Evolutionary conservation across 2,888 invertebrate genomes (phyloP), one percentile per base, ranked within the genome.

Genomic region (Drosophila vallismaia): DNA sequence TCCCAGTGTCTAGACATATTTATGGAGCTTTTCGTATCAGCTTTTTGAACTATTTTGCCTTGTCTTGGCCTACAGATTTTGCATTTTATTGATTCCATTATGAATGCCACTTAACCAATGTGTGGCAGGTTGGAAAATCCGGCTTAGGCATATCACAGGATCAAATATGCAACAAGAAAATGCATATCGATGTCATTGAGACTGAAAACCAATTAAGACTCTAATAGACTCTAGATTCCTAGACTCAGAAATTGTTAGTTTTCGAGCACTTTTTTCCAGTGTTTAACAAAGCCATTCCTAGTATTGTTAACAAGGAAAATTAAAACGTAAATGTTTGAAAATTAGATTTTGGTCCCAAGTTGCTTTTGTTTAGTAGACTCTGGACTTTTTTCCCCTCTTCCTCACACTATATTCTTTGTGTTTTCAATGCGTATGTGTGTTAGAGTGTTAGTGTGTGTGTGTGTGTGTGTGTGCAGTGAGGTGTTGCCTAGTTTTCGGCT

Each of bases 261-360:
- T 3, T 3, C 3, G 0, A 4, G 7, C 6, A 5, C 12, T 5
- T 33, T 24, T 10, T 56, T 4, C 0, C n/a, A 14, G 58, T 55
- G 36, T 28, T 10, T 0, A 2, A 10, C 10, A 19, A 14, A 26
- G 10, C 48, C n/a, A 19, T 44, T 66, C 73, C 71, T 19, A 76
- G 71, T 77, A 77, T 79, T 83, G 84, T 84, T 86, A 85, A 85
- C 79, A 87, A 85, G 80, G 79, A 71, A 78, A 86, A 88, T 88
- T 80, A 86, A 86, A 87, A 82, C 80, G 82, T 79, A 87, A 87
- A 86, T 87, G 84, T 87, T 88, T 83, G 82, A 73, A 86, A 88
- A 87, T 88, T 87, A 84, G 82, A 87, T 87, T 87, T 80, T 68
- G 68, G 53, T 33, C 45, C 69, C 63, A 66, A 84, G 79, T 72